Conservation (phyloP, 2,797 vertebrate genomes). For the Silurus lanzhouensis region DNA sequence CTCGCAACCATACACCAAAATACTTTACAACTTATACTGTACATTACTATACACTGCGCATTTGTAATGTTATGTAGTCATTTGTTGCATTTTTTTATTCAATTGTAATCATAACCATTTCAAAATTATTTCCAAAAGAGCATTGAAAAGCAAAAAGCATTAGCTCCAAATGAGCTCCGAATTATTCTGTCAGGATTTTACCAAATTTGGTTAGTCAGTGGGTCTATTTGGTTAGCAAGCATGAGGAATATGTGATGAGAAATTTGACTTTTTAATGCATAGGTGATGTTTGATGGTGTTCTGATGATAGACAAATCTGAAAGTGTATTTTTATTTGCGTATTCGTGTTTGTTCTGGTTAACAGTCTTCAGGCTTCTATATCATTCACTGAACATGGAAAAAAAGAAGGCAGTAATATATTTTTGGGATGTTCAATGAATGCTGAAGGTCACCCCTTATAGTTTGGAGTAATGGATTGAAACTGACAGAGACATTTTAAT, state of each 20-base stretch:
- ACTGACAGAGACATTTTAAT: background rate
- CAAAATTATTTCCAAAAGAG: background rate
- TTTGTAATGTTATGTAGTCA: too few relatives aligned
- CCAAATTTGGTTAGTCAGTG: background rate
- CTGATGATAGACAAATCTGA: background rate
- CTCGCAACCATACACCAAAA: too few relatives aligned
- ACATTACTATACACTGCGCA: too few relatives aligned
- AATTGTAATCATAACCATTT: too few relatives aligned
- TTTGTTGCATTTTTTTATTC: too few relatives aligned
- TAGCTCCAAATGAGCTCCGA: too few relatives aligned
- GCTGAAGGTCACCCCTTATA: background rate
- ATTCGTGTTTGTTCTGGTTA: background rate
- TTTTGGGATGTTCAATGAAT: background rate
- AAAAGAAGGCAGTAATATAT: background rate
- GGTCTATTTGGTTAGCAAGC: background rate
- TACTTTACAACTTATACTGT: too few relatives aligned
- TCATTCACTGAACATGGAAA: too few relatives aligned
- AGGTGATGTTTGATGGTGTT: background rate
- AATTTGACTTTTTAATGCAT: background rate
- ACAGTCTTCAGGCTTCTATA: too few relatives aligned
- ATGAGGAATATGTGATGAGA: background rate
- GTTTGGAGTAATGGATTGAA: slow-evolving; percentile 3
- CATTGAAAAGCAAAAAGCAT: background rate
- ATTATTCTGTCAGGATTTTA: background rate
- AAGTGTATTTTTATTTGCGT: background rate